A percentile compares a stretch with the other conserved stretches of the same genome.
phyloP scores from a whole-genome alignment of 2,113 vertebrate species.

The Centropus unirufus region DNA sequence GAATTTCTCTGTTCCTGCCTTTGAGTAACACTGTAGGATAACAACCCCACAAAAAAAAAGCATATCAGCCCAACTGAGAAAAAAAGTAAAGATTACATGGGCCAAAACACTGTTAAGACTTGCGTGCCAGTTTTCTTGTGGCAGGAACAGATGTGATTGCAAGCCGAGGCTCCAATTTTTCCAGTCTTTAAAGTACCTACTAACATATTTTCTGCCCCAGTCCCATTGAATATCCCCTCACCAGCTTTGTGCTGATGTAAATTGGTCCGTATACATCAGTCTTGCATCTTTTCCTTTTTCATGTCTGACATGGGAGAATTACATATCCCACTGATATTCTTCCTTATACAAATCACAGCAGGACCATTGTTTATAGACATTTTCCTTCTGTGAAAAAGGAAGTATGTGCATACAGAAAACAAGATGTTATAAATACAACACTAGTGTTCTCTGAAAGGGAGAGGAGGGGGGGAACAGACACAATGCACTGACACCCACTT shows the following conservation, averaged over 20 bases:
- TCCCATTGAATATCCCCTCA: neutral
- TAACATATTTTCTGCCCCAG: neutral
- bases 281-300: neutral
- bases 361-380: neutral
- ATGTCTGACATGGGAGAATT: neutral
- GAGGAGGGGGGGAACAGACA: neutral
- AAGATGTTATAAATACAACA: neutral
- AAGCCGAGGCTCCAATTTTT: neutral
- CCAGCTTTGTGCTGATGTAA: neutral
- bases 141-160: neutral
- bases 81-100: neutral
- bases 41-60: neutral
- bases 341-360: neutral
- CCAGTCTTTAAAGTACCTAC: neutral
- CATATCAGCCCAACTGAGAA: neutral
- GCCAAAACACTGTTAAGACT: neutral
- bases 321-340: neutral
- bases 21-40: neutral
- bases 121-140: neutral
- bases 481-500: neutral
- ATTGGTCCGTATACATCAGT: neutral
- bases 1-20: neutral
- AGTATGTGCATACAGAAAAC: neutral
- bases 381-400: conserved; percentile 4
- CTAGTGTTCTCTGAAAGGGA: neutral